Conservation (phyloP, 2,797 vertebrate species). For the Emydoidea blandingii region DNA sequence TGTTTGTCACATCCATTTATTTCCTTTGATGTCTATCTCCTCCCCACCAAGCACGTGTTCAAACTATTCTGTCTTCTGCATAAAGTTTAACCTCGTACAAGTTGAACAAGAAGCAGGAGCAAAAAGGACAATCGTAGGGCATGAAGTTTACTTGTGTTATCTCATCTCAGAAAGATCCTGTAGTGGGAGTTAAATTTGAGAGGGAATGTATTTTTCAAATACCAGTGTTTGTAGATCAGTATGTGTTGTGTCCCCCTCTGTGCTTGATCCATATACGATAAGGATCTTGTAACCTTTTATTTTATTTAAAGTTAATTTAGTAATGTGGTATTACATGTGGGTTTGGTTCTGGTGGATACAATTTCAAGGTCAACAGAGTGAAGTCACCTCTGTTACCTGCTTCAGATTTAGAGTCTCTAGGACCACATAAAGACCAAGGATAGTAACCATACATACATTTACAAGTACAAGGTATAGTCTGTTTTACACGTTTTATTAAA, state of each 20-base stretch:
- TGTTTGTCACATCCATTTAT: constrained; percentile 35
- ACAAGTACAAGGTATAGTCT: too few species aligned
- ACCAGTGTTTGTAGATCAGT: not conserved
- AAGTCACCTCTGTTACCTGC: not conserved
- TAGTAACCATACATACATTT: too few species aligned
- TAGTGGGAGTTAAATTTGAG: not conserved
- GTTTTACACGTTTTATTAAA: too few species aligned
- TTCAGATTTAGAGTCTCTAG: not conserved
- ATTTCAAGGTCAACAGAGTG: too few species aligned
- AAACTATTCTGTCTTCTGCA: not conserved
- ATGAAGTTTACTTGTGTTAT: not conserved
- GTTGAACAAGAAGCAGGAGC: not conserved
- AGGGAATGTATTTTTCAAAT: not conserved
- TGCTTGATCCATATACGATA: not conserved
- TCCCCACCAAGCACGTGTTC: not conserved
- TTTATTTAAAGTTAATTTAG: too few species aligned
- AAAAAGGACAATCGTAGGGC: not conserved
- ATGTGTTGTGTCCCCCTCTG: not conserved
- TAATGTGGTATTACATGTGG: too few species aligned
- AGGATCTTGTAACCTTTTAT: not conserved
- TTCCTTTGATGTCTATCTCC: constrained; percentile 29
- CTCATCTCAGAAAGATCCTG: not conserved
- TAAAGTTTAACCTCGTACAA: not conserved
- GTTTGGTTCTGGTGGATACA: too few species aligned
- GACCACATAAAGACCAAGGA: too few species aligned